Evolutionary conservation across 2,888 invertebrate species (phyloP), one percentile per base, ranked within the genome.

Genomic region (Mechanitis messenoides): DNA sequence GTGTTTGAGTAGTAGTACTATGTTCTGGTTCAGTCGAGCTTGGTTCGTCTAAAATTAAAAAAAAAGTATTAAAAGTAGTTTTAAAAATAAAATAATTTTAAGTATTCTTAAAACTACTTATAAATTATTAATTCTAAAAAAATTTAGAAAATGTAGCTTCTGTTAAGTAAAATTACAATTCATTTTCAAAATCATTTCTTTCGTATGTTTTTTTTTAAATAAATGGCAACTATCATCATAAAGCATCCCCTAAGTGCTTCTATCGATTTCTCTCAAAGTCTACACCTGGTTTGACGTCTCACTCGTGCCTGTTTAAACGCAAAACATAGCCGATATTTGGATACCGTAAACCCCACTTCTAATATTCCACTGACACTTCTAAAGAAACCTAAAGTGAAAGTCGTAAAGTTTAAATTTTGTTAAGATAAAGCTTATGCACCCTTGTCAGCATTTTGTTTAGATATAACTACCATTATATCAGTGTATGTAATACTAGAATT

Each of bases 211-310:
- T 50, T 31, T 73, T 79, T 55, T 65, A 74, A 83, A 87, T 84
- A 83, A 84, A 84, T 80, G 80, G 79, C 85, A 85, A 81, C 87
- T 87, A 86, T 85, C 85, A 87, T 83, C 87, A 85, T 85, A 87
- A 79, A 77, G 81, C 81, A 83, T 83, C 84, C 84, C 86, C 78
- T 74, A 67, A 70, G 68, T 69, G 62, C 66, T 61, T 64, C 65
- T 69, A 72, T 72, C 75, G 77, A 77, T 79, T 78, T 81, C 74
- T 72, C 78, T 77, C 84, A 85, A 74, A 83, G 76, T 79, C 83
- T 73, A 81, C 89, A 88, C 88, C 89, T 89, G 89, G 89, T 76
- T 80, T 83, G 78, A 83, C 83, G 82, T 81, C 79, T 87, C 84
- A 85, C 84, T 83, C 83, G 73, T 73, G 78, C 82, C 81, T 87